Evolutionary conservation across 2,888 invertebrate genomes (phyloP).

Genomic region (Byasa hedistus): DNA sequence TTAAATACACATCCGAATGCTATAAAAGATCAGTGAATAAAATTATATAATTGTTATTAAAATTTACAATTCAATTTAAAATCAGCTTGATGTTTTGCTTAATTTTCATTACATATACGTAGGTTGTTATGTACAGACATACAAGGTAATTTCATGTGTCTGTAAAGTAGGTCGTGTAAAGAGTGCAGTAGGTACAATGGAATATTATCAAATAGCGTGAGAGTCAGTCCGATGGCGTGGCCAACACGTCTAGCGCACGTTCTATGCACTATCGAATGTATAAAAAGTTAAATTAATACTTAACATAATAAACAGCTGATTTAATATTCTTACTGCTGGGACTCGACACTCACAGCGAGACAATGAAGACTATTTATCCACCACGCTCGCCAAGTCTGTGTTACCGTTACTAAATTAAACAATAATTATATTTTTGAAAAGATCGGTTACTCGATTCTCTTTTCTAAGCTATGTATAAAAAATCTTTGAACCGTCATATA

Average conservation of each 20-base stretch:
- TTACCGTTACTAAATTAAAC: too few relatives aligned
- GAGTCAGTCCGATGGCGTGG: slow-evolving; percentile 5
- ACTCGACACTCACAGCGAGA: too few relatives aligned
- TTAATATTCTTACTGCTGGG: background rate
- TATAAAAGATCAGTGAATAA: too few relatives aligned
- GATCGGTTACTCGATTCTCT: too few relatives aligned
- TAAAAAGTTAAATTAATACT: background rate
- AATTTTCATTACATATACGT: slow-evolving; percentile 6
- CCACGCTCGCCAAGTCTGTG: too few relatives aligned
- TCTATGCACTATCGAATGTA: background rate
- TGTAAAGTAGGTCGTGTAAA: slow-evolving; percentile 26
- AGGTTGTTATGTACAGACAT: background rate
- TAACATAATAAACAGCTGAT: background rate
- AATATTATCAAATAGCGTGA: slow-evolving; percentile 24
- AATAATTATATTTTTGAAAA: too few relatives aligned
- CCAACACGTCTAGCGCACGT: background rate
- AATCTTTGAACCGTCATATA: too few relatives aligned
- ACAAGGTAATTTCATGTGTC: slow-evolving; percentile 14
- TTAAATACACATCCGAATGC: too few relatives aligned
- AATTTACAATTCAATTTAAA: background rate
- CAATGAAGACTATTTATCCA: too few relatives aligned
- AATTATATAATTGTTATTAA: too few relatives aligned
- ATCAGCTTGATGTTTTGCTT: background rate
- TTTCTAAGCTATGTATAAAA: too few relatives aligned
- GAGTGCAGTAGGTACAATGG: slow-evolving; percentile 8